Conservation (phyloP, 2,113 vertebrate species). For the Toxotes chatareus region DNA sequence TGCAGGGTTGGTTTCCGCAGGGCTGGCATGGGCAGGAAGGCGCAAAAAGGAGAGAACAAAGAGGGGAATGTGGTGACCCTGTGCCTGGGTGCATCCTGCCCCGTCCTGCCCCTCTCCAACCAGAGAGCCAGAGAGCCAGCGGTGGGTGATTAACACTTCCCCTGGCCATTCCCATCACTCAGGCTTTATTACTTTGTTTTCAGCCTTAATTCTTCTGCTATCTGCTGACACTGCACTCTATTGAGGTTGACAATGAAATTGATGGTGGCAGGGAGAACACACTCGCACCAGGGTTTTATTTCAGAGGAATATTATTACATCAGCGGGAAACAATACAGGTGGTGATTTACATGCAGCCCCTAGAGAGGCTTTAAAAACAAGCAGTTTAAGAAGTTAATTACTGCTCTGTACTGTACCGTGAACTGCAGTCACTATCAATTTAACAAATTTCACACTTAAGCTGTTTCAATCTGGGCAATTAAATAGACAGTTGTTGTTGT, state of each 20-base stretch:
- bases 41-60: slow-evolving; percentile 76
- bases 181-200: slow-evolving; percentile 85
- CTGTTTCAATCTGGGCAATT: not conserved
- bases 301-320: not conserved
- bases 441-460: not conserved
- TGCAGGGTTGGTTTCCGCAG: slow-evolving; percentile 77
- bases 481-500: not conserved
- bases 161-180: slow-evolving; percentile 69
- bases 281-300: slow-evolving; percentile 17
- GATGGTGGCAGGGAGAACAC: slow-evolving; percentile 10
- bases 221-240: slow-evolving; percentile 79
- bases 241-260: slow-evolving; percentile 52
- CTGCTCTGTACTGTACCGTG: not conserved
- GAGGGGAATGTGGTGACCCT: slow-evolving; percentile 75
- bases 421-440: not conserved
- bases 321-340: not conserved
- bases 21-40: slow-evolving; percentile 82
- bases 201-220: slow-evolving; percentile 62
- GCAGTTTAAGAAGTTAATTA: not conserved
- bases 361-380: not conserved
- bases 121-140: slow-evolving; percentile 49
- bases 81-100: slow-evolving; percentile 78
- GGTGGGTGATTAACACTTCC: slow-evolving; percentile 82
- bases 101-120: slow-evolving; percentile 60
- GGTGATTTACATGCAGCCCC: not conserved